These are phyloP conservation scores for Meloidogyne exigua DNA, from an alignment of 1,140 invertebrate genomes.

Conservation along the genomic window DNA sequence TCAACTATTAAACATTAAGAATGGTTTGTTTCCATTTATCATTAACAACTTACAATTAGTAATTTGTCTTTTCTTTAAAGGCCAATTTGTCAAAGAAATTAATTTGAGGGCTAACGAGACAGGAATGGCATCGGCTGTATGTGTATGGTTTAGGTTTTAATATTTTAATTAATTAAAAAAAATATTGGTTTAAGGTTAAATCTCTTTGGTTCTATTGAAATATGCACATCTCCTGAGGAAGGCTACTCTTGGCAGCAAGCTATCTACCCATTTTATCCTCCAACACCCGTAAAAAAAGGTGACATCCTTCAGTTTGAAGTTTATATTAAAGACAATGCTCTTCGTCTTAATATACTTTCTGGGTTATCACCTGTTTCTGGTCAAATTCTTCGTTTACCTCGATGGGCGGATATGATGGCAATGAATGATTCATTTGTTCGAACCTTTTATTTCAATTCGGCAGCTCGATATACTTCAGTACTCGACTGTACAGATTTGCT, in stretches of 20 bases:
- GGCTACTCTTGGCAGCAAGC: constrained; percentile 38
- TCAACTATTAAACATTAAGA: constrained; percentile 23
- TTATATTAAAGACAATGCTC: constrained; percentile 30
- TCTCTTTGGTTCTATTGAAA: constrained; percentile 32
- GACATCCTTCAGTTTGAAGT: constrained; percentile 29
- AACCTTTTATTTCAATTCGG: constrained; percentile 14
- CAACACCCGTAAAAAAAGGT: constrained; percentile 10
- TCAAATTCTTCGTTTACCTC: constrained; percentile 26
- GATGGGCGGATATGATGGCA: constrained; percentile 22
- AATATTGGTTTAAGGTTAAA: constrained; percentile 18
- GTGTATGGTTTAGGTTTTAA: constrained; percentile 30
- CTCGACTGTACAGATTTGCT: constrained; percentile 37
- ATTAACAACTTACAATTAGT: not conserved
- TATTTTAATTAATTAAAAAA: not conserved
- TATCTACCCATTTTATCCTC: constrained; percentile 37
- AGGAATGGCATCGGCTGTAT: constrained; percentile 22
- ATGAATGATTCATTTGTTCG: constrained; percentile 29
- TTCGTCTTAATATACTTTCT: constrained; percentile 23
- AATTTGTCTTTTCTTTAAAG: not conserved
- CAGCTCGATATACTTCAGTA: constrained; percentile 2
- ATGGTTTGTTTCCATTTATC: not conserved
- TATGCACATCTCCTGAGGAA: constrained; percentile 34
- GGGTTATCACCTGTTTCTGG: not conserved
- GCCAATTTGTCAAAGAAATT: constrained; percentile 31
- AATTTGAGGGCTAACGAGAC: constrained; percentile 12